Base-by-base conservation (phyloP, 2,113 vertebrate species). In the Gila orcuttii region DNA sequence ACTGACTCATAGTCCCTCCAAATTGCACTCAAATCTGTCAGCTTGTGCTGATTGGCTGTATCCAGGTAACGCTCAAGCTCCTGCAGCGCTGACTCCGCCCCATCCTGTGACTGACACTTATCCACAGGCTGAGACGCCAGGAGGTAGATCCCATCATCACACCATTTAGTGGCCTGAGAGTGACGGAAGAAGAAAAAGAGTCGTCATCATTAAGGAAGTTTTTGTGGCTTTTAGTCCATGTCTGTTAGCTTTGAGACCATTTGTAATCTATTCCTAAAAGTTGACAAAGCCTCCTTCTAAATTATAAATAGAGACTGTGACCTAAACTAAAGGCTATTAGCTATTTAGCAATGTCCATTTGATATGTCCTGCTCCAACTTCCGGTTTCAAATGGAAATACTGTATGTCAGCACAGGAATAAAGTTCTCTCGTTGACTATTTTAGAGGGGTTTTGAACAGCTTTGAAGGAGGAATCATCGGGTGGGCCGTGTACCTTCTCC, bases 51-150 rank as follows among this genome's bases (percentile, higher is more conserved):
- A 4, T 92, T 90, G 1, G 95, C 94, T 0, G 94, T 95, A 15
- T 98, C 98, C 91, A 99, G 86, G 90, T 97, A 98, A 78, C 93
- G 95, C 94, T 99, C 97, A 0, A 99, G 96, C 89, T 99, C 98
- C 90, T 96, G 96, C 78, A 99, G 93, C 0, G 98, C 98, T 0
- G 97, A 93, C 94, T 99, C 97, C 0, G 98, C 98, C 5, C 98
- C 98, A 28, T 99, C 98, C 57, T 99, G 98, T 45, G 98, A 98
- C 86, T 99, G 97, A 92, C 97, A 99, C 89, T 98, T 99, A 93
- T 99, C 98, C 74, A 99, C 97, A 0, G 96, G 96, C 87, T 99
- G 98, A 0, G 96, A 98, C 5, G 98, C 98, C 92, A 99, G 94
- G 90, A 99, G 92, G 91, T 96, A 99, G 86, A 99, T 97, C 10